Conservation (phyloP, 2,113 vertebrate genomes). For the Lycocorax pyrrhopterus region DNA sequence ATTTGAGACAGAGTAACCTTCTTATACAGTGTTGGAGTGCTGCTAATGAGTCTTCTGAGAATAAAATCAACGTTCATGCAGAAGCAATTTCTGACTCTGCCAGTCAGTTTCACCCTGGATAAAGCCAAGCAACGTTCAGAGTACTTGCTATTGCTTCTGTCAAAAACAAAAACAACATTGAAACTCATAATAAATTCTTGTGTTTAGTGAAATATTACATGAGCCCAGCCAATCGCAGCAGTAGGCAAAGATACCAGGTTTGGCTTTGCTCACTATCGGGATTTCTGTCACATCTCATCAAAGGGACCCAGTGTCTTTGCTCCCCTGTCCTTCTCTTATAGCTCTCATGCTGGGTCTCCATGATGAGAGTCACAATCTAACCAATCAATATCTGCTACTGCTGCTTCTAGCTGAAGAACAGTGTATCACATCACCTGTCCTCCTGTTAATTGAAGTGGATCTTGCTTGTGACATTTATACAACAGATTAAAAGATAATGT, state of each 20-base stretch:
- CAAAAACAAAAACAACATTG: background rate
- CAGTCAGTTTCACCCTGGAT: background rate
- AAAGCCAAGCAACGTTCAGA: background rate
- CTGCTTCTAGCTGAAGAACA: background rate
- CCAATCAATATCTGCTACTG: background rate
- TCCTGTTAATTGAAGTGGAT: background rate
- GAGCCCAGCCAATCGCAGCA: background rate
- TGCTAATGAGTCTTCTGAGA: background rate
- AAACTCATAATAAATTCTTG: background rate
- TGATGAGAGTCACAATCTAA: background rate
- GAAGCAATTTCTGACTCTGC: background rate
- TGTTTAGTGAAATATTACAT: background rate
- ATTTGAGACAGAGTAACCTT: background rate
- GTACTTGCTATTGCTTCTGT: background rate
- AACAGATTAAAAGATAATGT: background rate
- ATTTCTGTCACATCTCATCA: background rate
- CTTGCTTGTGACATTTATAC: background rate
- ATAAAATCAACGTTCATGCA: background rate
- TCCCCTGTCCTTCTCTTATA: background rate
- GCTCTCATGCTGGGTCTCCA: background rate
- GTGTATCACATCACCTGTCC: background rate
- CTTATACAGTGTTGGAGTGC: background rate
- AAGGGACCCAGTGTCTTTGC: background rate
- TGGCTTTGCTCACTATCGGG: background rate
- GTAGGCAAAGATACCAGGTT: background rate